A percentile compares a stretch with the other conserved stretches of the same genome.
Conservation (phyloP, 2,113 vertebrate genomes). For the Atrichornis clamosus region DNA sequence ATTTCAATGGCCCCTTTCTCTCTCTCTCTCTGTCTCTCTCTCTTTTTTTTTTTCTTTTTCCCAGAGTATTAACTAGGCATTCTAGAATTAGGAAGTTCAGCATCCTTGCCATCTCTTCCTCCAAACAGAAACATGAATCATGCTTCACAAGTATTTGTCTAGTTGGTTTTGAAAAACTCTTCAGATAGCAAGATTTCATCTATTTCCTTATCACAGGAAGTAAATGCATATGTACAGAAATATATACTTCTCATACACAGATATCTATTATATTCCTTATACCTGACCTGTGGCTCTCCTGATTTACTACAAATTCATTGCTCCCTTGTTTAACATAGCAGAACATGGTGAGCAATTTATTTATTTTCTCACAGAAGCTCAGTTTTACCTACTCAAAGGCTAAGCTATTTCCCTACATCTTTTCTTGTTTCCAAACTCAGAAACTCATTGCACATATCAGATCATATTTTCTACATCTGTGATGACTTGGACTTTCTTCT, state of each 20-base stretch:
- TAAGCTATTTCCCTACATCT: neutral
- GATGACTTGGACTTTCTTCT: neutral
- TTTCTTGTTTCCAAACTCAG: neutral
- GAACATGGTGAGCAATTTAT: neutral
- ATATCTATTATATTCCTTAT: neutral
- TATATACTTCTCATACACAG: neutral
- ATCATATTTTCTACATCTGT: neutral
- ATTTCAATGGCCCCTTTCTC: neutral
- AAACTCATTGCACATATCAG: neutral
- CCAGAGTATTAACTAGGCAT: neutral
- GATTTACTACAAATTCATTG: neutral
- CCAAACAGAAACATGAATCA: neutral
- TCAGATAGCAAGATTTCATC: neutral
- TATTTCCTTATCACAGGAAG: neutral
- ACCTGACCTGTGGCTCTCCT: neutral
- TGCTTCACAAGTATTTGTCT: neutral
- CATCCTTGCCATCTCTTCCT: neutral
- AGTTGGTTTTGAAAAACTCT: neutral
- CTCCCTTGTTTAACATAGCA: neutral
- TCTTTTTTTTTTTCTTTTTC: neutral
- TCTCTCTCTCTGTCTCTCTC: neutral
- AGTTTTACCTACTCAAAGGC: neutral
- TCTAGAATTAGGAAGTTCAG: neutral
- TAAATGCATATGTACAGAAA: too few species aligned
- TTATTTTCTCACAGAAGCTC: neutral